These are phyloP conservation scores for Albula goreensis DNA, from an alignment of 2,113 vertebrate genomes.

Conservation along the genomic window DNA sequence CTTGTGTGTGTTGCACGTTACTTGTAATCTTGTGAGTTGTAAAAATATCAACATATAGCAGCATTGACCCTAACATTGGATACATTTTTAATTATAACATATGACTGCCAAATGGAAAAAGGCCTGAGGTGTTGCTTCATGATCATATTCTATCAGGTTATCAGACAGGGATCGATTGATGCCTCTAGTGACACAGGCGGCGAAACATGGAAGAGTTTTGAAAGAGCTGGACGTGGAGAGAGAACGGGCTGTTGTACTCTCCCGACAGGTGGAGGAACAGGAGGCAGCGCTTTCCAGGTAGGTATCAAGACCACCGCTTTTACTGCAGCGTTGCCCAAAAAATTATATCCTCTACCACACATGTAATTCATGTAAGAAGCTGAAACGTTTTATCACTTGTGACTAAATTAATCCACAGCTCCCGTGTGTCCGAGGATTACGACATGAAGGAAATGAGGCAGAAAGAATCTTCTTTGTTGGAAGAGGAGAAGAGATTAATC, in stretches of 20 bases:
- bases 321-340: not conserved
- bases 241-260: not conserved
- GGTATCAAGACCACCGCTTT: not conserved
- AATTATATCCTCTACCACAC: no score
- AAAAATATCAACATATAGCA: no score
- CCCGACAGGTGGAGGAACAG: slow-evolving; percentile 14
- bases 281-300: not conserved
- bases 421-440: not conserved
- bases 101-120: no score
- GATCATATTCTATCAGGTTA: not conserved
- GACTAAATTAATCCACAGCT: not conserved
- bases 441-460: not conserved
- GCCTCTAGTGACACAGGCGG: not conserved
- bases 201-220: not conserved
- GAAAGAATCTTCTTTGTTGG: not conserved
- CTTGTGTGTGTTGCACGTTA: no score
- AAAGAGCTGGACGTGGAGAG: not conserved
- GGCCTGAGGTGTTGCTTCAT: not conserved
- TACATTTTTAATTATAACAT: no score
- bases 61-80: no score
- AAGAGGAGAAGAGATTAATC: not conserved
- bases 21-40: no score
- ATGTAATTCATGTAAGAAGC: not conserved
- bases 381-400: not conserved
- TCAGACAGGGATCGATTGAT: not conserved